A percentile compares a stretch with the other conserved stretches of the same genome.
Evolutionary conservation across 1,140 invertebrate species (phyloP).

Genomic region (Pomacea maculata): DNA sequence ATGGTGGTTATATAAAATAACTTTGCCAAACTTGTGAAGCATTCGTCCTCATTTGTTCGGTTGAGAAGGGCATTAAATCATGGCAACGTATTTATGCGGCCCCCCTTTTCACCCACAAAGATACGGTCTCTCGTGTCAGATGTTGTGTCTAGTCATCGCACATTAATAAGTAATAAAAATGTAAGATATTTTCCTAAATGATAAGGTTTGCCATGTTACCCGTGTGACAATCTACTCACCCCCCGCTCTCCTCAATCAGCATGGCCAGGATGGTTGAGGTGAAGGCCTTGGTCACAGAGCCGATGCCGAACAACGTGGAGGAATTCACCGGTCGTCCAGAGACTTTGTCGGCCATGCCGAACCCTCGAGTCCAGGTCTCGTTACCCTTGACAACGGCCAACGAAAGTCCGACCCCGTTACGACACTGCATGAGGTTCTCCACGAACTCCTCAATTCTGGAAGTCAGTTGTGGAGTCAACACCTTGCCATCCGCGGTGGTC

Average conservation of each 20-base stretch:
- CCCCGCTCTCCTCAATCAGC: slow-evolving; percentile 21
- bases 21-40: too few species aligned
- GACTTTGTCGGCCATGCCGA: slow-evolving; percentile 24
- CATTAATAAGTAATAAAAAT: too few species aligned
- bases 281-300: slow-evolving; percentile 35
- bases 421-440: slow-evolving; percentile 9
- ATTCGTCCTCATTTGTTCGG: too few species aligned
- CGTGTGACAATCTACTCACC: background rate
- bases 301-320: slow-evolving; percentile 32
- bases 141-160: too few species aligned
- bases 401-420: slow-evolving; percentile 27
- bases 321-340: slow-evolving; percentile 13
- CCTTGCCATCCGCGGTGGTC: background rate
- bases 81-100: too few species aligned
- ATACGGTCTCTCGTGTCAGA: too few species aligned
- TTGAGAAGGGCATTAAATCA: too few species aligned
- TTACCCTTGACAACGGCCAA: slow-evolving; percentile 36
- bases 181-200: too few species aligned
- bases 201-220: too few species aligned
- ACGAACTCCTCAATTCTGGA: slow-evolving; percentile 1
- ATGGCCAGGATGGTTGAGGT: slow-evolving; percentile 32
- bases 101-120: too few species aligned
- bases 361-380: slow-evolving; percentile 32
- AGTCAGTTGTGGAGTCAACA: slow-evolving; percentile 20
- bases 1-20: too few species aligned